Evolutionary conservation across 2,888 invertebrate species (phyloP).

Genomic region (Scelioninae gen. 1): DNA sequence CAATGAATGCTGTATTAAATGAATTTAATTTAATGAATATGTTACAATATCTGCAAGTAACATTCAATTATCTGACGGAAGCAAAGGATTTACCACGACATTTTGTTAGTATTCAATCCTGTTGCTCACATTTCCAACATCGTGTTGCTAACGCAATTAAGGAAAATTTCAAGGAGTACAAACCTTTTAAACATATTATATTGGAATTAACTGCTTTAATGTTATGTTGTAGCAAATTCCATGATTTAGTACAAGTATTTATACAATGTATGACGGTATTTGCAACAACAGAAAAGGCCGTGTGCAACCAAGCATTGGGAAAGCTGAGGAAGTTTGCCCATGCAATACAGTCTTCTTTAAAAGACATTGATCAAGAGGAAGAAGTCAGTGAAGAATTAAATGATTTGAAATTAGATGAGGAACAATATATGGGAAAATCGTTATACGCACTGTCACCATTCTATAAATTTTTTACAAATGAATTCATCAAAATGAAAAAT

Average conservation of each 20-base stretch:
- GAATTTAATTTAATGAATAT: neutral
- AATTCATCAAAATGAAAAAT: neutral
- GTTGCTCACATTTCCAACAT: slow-evolving; percentile 25
- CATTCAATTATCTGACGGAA: slow-evolving; percentile 11
- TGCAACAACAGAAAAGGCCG: neutral
- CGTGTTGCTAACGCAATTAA: slow-evolving; percentile 3
- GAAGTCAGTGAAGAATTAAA: too few species aligned
- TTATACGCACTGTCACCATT: slow-evolving; percentile 20
- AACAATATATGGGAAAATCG: neutral
- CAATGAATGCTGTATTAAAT: slow-evolving; percentile 18
- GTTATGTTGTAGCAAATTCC: neutral
- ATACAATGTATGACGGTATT: neutral
- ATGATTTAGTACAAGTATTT: slow-evolving; percentile 3
- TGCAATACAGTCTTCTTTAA: too few species aligned
- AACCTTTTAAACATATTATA: neutral
- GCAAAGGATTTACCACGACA: neutral
- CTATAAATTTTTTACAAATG: neutral
- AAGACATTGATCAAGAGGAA: neutral
- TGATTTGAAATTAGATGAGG: too few species aligned
- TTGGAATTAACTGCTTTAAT: slow-evolving; percentile 13
- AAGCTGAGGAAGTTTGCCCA: neutral
- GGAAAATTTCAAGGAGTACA: neutral
- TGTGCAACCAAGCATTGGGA: neutral
- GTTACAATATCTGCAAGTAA: slow-evolving; percentile 10
- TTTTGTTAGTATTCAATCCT: slow-evolving; percentile 32